Evolutionary conservation across 1,140 invertebrate species (phyloP).

Genomic region (Marisa cornuarietis): DNA sequence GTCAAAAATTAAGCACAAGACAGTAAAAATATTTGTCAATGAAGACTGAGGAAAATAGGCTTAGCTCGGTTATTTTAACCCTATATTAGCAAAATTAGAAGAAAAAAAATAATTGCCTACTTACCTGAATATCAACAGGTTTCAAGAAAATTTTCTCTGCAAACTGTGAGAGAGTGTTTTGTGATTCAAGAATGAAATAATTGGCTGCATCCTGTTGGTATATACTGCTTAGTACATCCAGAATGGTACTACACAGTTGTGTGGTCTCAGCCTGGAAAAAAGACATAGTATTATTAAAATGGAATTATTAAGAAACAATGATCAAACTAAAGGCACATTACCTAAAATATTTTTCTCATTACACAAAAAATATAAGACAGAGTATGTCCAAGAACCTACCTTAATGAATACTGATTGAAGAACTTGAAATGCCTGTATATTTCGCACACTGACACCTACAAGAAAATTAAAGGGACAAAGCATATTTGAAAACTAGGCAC

Average conservation of each 20-base stretch:
- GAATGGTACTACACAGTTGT: slow-evolving; percentile 85
- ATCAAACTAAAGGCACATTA: no score
- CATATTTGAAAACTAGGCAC: not conserved
- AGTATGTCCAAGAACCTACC: slow-evolving; percentile 69
- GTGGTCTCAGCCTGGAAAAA: slow-evolving; percentile 71
- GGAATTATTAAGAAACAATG: no score
- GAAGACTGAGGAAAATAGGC: not conserved
- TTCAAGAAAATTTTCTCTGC: slow-evolving; percentile 94
- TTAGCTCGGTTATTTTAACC: not conserved
- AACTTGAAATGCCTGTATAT: slow-evolving; percentile 95
- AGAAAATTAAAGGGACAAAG: not conserved
- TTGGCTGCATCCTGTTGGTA: slow-evolving; percentile 98
- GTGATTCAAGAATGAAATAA: slow-evolving; percentile 97
- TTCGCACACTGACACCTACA: slow-evolving; percentile 71
- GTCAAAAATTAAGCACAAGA: not conserved
- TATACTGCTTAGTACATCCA: slow-evolving; percentile 95
- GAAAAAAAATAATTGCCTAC: not conserved
- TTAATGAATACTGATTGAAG: slow-evolving; percentile 93
- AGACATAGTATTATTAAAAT: no score
- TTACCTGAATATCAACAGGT: slow-evolving; percentile 85
- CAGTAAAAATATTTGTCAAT: not conserved
- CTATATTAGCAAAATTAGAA: not conserved
- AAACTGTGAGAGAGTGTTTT: slow-evolving; percentile 94
- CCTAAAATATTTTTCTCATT: not conserved
- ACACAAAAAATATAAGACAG: slow-evolving; percentile 6